Evolutionary conservation across 2,888 invertebrate genomes (phyloP), one percentile per base, ranked within the genome.

Genomic region (Patella depressa): DNA sequence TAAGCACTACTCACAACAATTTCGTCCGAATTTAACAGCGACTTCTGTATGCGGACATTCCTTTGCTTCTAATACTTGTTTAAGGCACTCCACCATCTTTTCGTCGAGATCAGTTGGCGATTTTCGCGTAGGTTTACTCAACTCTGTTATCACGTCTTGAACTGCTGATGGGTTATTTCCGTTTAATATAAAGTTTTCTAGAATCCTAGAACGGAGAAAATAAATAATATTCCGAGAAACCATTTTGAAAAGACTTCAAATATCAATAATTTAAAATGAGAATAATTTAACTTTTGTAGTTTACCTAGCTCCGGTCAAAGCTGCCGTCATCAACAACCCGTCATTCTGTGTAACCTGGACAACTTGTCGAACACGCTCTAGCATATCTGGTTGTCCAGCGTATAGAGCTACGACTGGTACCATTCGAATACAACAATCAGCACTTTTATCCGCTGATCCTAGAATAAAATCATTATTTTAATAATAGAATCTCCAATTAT

Each of bases 301-400:
- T 57, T 79, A 88, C 89, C 89, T 86, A 24, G 88, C 88, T 19
- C 86, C 85, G 59, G 87, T 83, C 12, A 89, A 78, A 12, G 85
- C 88, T 9, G 84, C 80, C n/a, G 83, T 84, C 0, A 87, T 84
- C 17, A 85, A 77, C 0, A 82, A 78, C 77, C 88, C 88, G n/a
- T 81, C 83, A 57, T 85, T 84, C 80, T 89, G 89, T 0, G 87
- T 86, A 3, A 86, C 78, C 14, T 85, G 76, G 53, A 88, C 80
- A 1, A 86, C 87, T 1, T 85, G 82, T 73, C 88, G 88, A 2
- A 84, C 88, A 29, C 80, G 82, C 19, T 81, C 81, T 59, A 89
- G 74, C 86, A 89, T 85, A 14, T 88, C 86, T 1, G 87, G 86
- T 19, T 81, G 82, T 0, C 89, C 89, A 12, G 88, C 88, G 80